Evolutionary conservation across 2,113 vertebrate genomes (phyloP), one percentile per base, ranked within the genome.

Genomic region (Rhinichthys klamathensis): DNA sequence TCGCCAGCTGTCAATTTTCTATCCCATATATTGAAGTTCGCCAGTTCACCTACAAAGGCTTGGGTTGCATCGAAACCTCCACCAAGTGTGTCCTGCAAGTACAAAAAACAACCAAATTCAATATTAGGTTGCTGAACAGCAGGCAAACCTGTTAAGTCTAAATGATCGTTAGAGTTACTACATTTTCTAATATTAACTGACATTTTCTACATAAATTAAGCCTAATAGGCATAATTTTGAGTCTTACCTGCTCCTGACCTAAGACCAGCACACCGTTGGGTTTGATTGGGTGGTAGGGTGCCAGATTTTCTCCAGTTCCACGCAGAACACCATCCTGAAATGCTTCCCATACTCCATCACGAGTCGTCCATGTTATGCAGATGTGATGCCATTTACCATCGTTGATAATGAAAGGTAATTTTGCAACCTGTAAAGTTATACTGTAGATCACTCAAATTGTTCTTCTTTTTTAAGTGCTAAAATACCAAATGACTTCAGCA

Each of bases 311-410:
- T 72, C 69, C 69, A 72, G 69, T 72, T 72, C 69, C 69, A 72
- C 21, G 35, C 35, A 72, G 93, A 3, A 96, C 96, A 16, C 98
- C 98, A 0, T 99, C 97, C 93, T 99, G 98, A 92, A 96, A 99
- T 80, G 98, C 98, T 84, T 99, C 98, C 98, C 98, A 99, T 89
- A 99, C 95, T 0, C 98, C 98, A 0, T 99, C 98, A 6, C 98
- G 95, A 0, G 98, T 99, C 86, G 97, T 99, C 98, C 98, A 99
- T 27, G 97, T 97, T 89, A 99, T 91, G 8, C 98, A 98, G 89
- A 99, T 97, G 90, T 99, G 98, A 90, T 99, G 98, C 98, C 98
- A 99, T 82, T 98, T 98, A 7, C 97, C 97, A 0, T 99, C 97
- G 0, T 98, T 99, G 91, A 99, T 98, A 44, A 95, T 90, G 9